Evolutionary conservation across 1,140 invertebrate species (phyloP).

Genomic region (Camponotus floridanus): DNA sequence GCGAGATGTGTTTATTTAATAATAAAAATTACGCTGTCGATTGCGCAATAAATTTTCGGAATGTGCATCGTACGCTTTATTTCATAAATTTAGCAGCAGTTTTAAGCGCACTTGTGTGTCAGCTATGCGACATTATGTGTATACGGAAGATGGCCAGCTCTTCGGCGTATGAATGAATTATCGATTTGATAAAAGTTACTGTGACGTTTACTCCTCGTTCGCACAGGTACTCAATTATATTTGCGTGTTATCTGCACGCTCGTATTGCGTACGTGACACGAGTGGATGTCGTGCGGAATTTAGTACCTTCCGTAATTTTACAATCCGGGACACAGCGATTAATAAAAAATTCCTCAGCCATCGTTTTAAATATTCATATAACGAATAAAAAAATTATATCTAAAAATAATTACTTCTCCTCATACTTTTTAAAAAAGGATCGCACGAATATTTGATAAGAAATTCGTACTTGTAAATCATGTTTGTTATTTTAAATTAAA

Average conservation of each 20-base stretch:
- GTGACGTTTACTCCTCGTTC: constrained; percentile 28
- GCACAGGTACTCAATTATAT: constrained; percentile 51
- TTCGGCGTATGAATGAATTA: constrained; percentile 20
- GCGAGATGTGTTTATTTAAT: not conserved
- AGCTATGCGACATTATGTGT: not conserved
- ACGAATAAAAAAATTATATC: not conserved
- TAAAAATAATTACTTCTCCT: not conserved
- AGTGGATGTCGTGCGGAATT: constrained; percentile 26
- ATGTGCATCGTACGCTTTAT: not conserved
- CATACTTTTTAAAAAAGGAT: not conserved
- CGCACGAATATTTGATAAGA: not conserved
- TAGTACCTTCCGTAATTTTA: not conserved
- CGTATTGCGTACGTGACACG: constrained; percentile 17
- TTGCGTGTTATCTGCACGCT: constrained; percentile 28
- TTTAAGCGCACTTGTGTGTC: not conserved
- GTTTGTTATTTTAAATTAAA: not conserved
- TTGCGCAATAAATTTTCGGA: not conserved
- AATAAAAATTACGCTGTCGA: constrained; percentile 16
- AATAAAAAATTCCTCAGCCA: not conserved
- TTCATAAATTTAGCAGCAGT: not conserved
- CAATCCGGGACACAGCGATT: not conserved
- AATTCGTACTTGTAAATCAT: too few relatives aligned
- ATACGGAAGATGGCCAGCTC: not conserved
- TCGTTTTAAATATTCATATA: not conserved
- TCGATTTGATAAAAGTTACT: constrained; percentile 31